Evolutionary conservation across 2,797 vertebrate species (phyloP), one percentile per base, ranked within the genome.

Genomic region (Poecilia velifera): DNA sequence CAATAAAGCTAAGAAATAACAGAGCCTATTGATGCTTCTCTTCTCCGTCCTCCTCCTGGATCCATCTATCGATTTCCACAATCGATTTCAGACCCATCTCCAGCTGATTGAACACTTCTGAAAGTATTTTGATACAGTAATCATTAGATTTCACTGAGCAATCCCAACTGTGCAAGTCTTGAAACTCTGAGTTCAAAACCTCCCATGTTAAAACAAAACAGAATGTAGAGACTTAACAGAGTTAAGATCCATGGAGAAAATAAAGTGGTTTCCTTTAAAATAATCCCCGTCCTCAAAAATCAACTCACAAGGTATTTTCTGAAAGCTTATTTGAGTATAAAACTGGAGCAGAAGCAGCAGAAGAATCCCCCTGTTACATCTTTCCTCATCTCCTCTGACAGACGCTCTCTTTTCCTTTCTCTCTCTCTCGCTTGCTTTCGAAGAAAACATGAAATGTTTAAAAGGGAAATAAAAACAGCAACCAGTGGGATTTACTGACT

Each of bases 401-500:
- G 66, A 80, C 59, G 77, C 39, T 49, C 43, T 51, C 25, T 36
- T 39, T 39, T 39, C 36, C 0, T 14, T 5, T 49, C 2, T 80
- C 28, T 39, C 59, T 80, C 39, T 46, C 39, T 53, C 28, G 20
- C 22, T 66, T 74, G 22, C 82, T 82, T 79, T 8, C 39, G 74
- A 43, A 85, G 78, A 71, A 78, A 84, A 84, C 83, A 87, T 87
- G 74, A 84, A 81, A 86, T 75, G 68, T 57, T 57, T 28, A 46
- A 76, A 76, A 80, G 22, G 20, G 1, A 70, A 78, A 89, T 84
- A 82, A 73, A 83, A 76, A 79, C 81, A n/a, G 25, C 77, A 84
- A 78, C 75, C 82, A 78, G 78, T 79, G 85, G 85, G 85, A 84
- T 78, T 87, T 18, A 0, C 51, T 45, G 64, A 85, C 75, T 89